Evolutionary conservation across 1,140 invertebrate species (phyloP).

Genomic region (Neodiprion virginianus): DNA sequence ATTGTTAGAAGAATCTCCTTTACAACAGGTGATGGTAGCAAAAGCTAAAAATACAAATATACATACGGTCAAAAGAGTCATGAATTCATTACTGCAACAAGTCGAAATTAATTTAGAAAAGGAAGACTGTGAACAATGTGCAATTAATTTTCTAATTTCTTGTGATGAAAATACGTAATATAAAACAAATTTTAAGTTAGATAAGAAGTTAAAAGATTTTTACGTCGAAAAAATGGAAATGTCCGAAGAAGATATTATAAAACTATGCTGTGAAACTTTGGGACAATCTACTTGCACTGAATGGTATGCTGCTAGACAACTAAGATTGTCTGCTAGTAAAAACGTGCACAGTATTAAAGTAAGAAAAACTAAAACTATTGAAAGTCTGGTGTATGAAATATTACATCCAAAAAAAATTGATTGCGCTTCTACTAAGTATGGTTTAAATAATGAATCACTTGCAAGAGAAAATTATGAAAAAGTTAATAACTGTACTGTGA

Average conservation of each 20-base stretch:
- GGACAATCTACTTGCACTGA: constrained; percentile 31
- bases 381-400: constrained; percentile 28
- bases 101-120: constrained; percentile 17
- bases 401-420: constrained; percentile 27
- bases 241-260: constrained; percentile 39
- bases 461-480: constrained; percentile 30
- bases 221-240: constrained; percentile 37
- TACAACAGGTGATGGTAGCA: too few species aligned
- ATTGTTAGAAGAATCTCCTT: too few species aligned
- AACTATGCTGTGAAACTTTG: constrained; percentile 40
- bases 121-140: constrained; percentile 22
- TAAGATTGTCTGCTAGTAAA: constrained; percentile 35
- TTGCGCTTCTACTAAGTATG: constrained; percentile 27
- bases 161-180: constrained; percentile 10
- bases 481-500: constrained; percentile 26
- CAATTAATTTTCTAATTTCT: constrained; percentile 23
- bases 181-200: constrained; percentile 20
- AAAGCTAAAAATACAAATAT: too few species aligned
- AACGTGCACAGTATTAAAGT: constrained; percentile 39
- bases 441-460: constrained; percentile 23
- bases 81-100: constrained; percentile 13
- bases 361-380: constrained; percentile 30
- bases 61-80: neutral
- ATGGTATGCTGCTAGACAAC: constrained; percentile 30
- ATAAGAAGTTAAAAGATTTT: constrained; percentile 33